Conservation (phyloP, 2,888 invertebrate genomes). For the Lamellibrachia columna region DNA sequence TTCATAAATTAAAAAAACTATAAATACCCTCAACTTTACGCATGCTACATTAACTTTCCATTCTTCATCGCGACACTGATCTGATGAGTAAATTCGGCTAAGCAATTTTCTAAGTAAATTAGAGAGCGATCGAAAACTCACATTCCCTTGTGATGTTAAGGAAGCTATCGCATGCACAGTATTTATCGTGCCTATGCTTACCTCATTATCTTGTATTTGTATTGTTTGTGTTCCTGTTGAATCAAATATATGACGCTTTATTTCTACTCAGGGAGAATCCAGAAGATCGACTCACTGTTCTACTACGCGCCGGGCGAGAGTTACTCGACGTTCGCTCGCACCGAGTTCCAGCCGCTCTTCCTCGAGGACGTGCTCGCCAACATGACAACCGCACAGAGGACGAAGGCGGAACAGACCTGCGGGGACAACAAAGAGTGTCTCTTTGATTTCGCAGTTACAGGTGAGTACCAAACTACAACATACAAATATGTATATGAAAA, state of each 20-base stretch:
- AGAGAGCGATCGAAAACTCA: too few species aligned
- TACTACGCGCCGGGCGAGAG: neutral
- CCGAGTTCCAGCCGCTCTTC: neutral
- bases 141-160: too few species aligned
- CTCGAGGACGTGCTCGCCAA: neutral
- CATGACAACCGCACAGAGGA: neutral
- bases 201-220: neutral
- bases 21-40: too few species aligned
- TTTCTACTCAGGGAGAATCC: neutral
- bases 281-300: neutral
- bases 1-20: too few species aligned
- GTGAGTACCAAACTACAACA: neutral
- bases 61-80: too few species aligned
- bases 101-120: too few species aligned
- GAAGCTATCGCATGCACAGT: neutral
- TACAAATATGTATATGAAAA: too few species aligned
- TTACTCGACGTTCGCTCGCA: neutral
- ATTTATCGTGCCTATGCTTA: neutral
- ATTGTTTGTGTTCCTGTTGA: neutral
- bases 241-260: neutral
- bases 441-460: slow-evolving; percentile 22
- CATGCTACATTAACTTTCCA: too few species aligned
- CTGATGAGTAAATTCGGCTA: too few species aligned
- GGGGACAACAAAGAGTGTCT: slow-evolving; percentile 17
- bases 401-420: neutral